Base-by-base conservation (phyloP, 2,888 invertebrate species). In the Seladonia tumulorum region DNA sequence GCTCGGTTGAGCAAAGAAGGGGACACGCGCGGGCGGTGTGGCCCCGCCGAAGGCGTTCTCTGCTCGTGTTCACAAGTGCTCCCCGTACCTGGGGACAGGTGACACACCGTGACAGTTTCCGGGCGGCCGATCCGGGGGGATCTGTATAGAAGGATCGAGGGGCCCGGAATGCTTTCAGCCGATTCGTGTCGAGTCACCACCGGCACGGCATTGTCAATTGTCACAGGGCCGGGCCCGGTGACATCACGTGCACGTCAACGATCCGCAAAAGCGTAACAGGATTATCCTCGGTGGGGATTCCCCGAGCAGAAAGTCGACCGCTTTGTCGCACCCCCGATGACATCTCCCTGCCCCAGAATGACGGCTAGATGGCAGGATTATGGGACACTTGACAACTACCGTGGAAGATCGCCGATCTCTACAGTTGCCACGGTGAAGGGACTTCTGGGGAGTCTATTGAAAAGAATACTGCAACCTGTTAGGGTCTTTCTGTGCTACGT, bases 61-160 rank as follows among this genome's bases (percentile, higher is more conserved):
- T 45, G 49, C 39, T 29, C 82, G 76, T 12, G 68, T 25, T 60
- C 79, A 39, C 79, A 83, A 89, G 83, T 85, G 87, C 72, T 25
- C 39, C 63, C 29, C 75, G 78, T 81, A 83, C 91, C 90, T 87
- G 89, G 76, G 76, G 60, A 82, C 89, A 91, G 87, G 89, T 89
- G 92, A 92, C 91, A 90, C 85, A 71, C 84, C 87, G 89, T 91
- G 93, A 93, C 93, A 92, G 89, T 93, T 93, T 93, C 87, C 91
- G 87, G 89, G 80, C 83, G 84, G 83, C 82, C 79, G 88, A 39
- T 47, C 70, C n/a, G 42, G 45, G 75, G 75, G 76, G 80, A 80
- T 76, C 75, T 42, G 42, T 3, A 63, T 45, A n/a, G 71, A 76
- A 68, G 75, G 77, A 79, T 79, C 79, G 79, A 66, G 77, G 73